A percentile compares a stretch with the other conserved stretches of the same genome.
Evolutionary conservation across 2,888 invertebrate species (phyloP).

Genomic region (Thereva nobilitata): DNA sequence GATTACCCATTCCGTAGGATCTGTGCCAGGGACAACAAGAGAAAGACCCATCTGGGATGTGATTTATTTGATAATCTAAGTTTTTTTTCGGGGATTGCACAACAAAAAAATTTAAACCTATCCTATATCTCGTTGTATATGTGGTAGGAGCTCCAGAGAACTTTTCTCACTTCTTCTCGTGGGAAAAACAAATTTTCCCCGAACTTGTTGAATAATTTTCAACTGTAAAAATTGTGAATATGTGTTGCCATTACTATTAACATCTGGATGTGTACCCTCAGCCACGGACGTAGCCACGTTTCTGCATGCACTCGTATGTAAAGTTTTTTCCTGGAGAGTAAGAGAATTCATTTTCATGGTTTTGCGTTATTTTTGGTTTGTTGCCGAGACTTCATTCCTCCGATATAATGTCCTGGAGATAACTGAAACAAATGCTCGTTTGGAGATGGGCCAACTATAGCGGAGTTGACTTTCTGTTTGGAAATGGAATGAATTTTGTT

Average conservation of each 20-base stretch:
- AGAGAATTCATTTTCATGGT: neutral
- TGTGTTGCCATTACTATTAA: too few species aligned
- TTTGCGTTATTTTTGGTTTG: slow-evolving; percentile 31
- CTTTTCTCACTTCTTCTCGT: neutral
- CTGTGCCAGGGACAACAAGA: slow-evolving; percentile 1
- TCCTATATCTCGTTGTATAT: too few species aligned
- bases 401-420: slow-evolving; percentile 37
- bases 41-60: slow-evolving; percentile 27
- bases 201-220: slow-evolving; percentile 42
- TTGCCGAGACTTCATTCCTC: slow-evolving; percentile 35
- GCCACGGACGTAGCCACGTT: neutral
- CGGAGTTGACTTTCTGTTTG: neutral
- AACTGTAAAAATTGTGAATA: slow-evolving; percentile 29
- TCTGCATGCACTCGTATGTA: neutral
- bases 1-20: slow-evolving; percentile 1
- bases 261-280: slow-evolving; percentile 10
- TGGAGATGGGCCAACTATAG: slow-evolving; percentile 19
- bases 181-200: slow-evolving; percentile 34
- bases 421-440: slow-evolving; percentile 37
- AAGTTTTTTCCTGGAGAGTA: neutral
- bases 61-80: slow-evolving; percentile 32
- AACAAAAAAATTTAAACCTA: too few species aligned
- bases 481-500: neutral
- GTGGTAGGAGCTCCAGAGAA: too few species aligned
- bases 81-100: slow-evolving; percentile 2